Base-by-base conservation (phyloP, 2,888 invertebrate genomes). In the Apamea epomidion region DNA sequence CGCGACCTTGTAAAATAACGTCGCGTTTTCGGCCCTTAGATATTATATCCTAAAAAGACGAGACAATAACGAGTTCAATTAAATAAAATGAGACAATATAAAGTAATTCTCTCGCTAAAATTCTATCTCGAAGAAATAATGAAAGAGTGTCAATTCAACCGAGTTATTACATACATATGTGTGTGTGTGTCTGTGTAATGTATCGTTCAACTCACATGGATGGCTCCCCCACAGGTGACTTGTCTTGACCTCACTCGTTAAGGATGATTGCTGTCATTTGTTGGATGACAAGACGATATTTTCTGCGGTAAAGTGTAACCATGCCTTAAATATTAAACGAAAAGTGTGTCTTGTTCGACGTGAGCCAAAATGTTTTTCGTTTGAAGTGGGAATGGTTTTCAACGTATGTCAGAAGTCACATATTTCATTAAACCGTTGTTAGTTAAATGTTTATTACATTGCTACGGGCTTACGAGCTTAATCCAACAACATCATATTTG, bases 181-280 rank as follows among this genome's bases (percentile, higher is more conserved):
- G 51, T 45, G n/a, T 51, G 54, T 60, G 42, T 60, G 60, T 48
- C 7, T 74, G 7, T 48, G 69, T 58, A 51, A 73, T 25, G 64
- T 70, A 51, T 65, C 45, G 62, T 70, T 58, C 29, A 58, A 51
- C 64, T 51, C 60, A 29, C 48, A 25, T 54, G 42, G 58, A 10
- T 21, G 74, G 45, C 58, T 37, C 42, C 67, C 78, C 51, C 86
- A 42, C 85, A 68, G 84, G 83, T 86, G 78, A 75, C 60, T 78
- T 51, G 84, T 75, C 83, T 86, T 87, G 85, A 87, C 80, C 86
- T 83, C 82, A 74, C 87, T 77, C 85, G 71, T 88, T 87, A 86
- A 72, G 74, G 76, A 88, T 87, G 87, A 90, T 91, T 91, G 87
- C 85, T 82, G 87, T 86, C 78, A 81, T 88, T 85, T 81, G 71